A percentile compares a stretch with the other conserved stretches of the same genome.
These are phyloP conservation scores for Euura lappo DNA, from an alignment of 1,140 invertebrate species.

Conservation along the genomic window DNA sequence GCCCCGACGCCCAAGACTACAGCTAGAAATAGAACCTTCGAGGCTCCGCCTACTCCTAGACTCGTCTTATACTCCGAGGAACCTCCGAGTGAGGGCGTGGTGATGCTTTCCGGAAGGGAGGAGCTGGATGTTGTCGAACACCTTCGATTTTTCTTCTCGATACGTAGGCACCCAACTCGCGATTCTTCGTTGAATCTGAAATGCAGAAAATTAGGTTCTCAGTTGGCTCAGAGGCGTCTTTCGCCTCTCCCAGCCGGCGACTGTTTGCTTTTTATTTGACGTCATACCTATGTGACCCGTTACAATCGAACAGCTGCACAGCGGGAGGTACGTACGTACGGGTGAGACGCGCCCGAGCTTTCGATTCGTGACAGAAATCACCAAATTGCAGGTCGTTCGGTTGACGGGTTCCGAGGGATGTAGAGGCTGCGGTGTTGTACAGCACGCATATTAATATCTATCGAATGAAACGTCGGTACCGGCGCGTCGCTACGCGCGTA, in stretches of 20 bases:
- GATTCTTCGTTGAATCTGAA: no score
- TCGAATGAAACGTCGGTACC: constrained; percentile 54
- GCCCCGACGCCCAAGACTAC: background rate
- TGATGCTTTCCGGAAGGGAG: background rate
- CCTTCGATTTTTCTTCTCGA: no score
- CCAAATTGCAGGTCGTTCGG: constrained; percentile 38
- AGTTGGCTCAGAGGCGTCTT: background rate
- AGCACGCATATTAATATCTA: constrained; percentile 57
- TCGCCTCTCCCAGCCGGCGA: background rate
- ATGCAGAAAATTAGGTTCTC: no score
- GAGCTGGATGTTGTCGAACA: background rate
- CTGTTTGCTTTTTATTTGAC: no score
- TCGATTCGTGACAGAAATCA: constrained; percentile 61
- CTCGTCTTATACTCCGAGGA: background rate
- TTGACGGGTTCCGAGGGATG: constrained; percentile 12
- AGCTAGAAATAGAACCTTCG: constrained; percentile 2
- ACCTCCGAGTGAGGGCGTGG: background rate
- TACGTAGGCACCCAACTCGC: no score
- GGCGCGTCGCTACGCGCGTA: constrained; percentile 34
- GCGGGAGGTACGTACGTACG: constrained; percentile 11
- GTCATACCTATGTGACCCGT: no score
- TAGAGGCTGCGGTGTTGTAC: constrained; percentile 20
- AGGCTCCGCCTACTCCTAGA: background rate
- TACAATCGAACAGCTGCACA: background rate
- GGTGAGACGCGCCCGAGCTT: constrained; percentile 24